Evolutionary conservation across 2,797 vertebrate genomes (phyloP), one percentile per base, ranked within the genome.

Genomic region (Rachycentron canadum): DNA sequence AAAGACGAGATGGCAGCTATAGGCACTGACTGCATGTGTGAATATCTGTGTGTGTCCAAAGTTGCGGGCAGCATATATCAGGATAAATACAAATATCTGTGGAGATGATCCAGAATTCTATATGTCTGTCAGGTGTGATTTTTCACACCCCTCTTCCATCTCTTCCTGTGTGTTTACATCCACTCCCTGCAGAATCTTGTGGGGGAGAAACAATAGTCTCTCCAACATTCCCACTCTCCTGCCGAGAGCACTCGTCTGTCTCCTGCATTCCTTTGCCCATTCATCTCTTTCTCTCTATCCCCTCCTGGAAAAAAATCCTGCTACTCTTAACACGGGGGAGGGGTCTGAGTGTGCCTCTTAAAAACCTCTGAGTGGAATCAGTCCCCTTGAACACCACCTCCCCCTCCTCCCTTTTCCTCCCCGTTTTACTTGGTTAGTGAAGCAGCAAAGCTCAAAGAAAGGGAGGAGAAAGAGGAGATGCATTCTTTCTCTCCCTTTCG

Each of bases 141-240:
- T 89, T 73, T 91, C 86, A 81, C 91, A 88, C 88, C 79, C 79
- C 50, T 76, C 81, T 78, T 71, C 53, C 65, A 61, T 67, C 82
- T 65, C 74, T 79, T 81, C 84, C 74, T 65, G 69, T 63, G 73
- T 85, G 87, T 92, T 91, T 89, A 91, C 89, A 88, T 90, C 88
- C 85, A 89, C 87, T 89, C 85, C 85, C 87, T 70, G 83, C 79
- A 87, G 80, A 89, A 86, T 78, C 82, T 78, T 36, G 73, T 56
- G 82, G 82, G 83, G 83, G 88, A 55, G 87, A 76, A 82, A 91
- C 92, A 93, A 93, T 92, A 43, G 85, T 45, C 82, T 76, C 83
- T 72, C 84, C 82, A 82, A 78, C 93, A 95, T 94, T 94, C 94
- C 92, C 92, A 92, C 90, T 93, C 94, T 94, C 93, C 94, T 93